Evolutionary conservation across 2,888 invertebrate genomes (phyloP), one percentile per base, ranked within the genome.

Genomic region (Marasmarcha lunaedactyla): DNA sequence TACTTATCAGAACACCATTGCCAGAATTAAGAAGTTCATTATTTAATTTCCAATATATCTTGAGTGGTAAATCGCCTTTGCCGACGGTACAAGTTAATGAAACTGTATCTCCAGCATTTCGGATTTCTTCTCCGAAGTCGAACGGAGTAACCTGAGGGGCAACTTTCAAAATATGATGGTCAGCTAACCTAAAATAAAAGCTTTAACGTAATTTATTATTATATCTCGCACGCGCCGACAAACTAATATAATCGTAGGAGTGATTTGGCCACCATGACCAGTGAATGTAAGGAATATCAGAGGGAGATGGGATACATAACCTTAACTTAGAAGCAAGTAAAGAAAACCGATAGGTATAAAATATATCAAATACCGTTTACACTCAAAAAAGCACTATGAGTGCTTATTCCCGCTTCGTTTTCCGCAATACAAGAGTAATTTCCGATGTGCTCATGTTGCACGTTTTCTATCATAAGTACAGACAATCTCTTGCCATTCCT

Each of bases 1-100:
- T 85, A 62, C 79, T 85, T 43, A 88, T 84, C 39, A 83, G 71
- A 49, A 86, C 81, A 62, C 87, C 85, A 64, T 84, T 73, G 44
- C 81, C 77, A 50, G 83, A 79, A 55, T 84, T 79, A 40, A 83
- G 67, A 45, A 84, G 85, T 65, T 79, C 68, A 50, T 87, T 83
- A 66, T 93, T 90, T 65, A 91, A 89, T 56, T 86, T 87, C 94
- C 94, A 94, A 38, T 84, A 85, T 42, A 94, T 89, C 48, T 85
- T 86, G 43, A 94, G 84, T 37, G 92, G 92, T 46, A 84, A 68
- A 60, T 92, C 91, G 40, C 91, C 90, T 67, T 89, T 88, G 35
- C 85, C 85, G 46, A 88, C 85, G 49, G 87, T 84, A 72, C 90
- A 90, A 45, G 65, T 76, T 52, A 89, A 79, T 48, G 87, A 87